Evolutionary conservation across 2,797 vertebrate species (phyloP), one percentile per base, ranked within the genome.

Genomic region (Pipistrellus pygmaeus): DNA sequence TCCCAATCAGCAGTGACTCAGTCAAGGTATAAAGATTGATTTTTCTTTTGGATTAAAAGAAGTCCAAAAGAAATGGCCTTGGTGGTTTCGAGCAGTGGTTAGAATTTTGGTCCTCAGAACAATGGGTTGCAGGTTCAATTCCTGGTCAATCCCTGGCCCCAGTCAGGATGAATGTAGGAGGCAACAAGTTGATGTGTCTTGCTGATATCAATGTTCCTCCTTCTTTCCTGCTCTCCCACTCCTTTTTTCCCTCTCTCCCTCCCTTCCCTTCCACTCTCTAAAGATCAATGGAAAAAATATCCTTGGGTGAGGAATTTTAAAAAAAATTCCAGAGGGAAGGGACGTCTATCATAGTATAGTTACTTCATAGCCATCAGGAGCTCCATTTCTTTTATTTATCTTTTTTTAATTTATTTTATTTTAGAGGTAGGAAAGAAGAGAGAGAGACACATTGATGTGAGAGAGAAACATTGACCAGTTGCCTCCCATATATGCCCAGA

Each of bases 1-100:
- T 15, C 68, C 23, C 30, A 68, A 85, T 38, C 89, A 68, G 68
- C 17, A 75, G 6, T 81, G 89, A 51, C n/a, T 92, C 38, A 51
- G 0, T 85, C 41, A 85, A 69, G 27, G 53, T 62, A 21, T 53
- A 62, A 69, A 84, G 60, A 93, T 55, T 73, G 44, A 81, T 41
- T 94, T 91, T 95, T 91, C 57, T 77, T 95, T 72, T 76, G 30
- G 18, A 86, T 84, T 76, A 72, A 71, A 76, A 41, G 48, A 82
- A 89, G 11, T 55, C 27, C 25, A 76, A 44, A 44, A 44, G 44
- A 44, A 32, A 87, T 21, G n/a, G 21, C 6, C 60, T 6, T 62
- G 57, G 25, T 30, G 60, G 60, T 62, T 60, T 62, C 30, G 5
- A 25, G 6, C 25, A 30, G 60, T 30, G 27, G 60, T 62, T 62